Evolutionary conservation across 2,888 invertebrate species (phyloP).

Genomic region (Amphipyra tragopoginis): DNA sequence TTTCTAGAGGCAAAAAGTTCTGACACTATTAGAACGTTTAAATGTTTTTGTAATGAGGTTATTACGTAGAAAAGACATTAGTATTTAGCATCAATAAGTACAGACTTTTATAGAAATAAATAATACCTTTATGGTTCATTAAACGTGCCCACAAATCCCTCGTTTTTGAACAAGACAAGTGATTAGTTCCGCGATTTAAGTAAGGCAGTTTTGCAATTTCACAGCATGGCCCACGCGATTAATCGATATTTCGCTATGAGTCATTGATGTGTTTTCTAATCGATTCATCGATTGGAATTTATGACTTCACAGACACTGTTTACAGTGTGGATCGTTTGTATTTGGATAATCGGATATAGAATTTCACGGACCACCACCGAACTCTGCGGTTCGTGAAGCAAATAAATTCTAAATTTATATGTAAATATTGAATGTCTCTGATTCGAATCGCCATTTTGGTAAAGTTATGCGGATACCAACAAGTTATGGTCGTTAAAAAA

Average conservation of each 20-base stretch:
- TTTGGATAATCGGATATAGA: constrained; percentile 66
- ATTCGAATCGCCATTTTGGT: constrained; percentile 40
- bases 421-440: constrained; percentile 45
- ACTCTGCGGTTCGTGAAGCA: constrained; percentile 58
- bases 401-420: constrained; percentile 58
- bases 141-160: constrained; percentile 60
- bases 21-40: constrained; percentile 7
- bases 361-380: constrained; percentile 65
- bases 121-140: constrained; percentile 67
- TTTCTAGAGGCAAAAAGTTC: constrained; percentile 13
- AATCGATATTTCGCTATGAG: constrained; percentile 70
- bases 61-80: constrained; percentile 6
- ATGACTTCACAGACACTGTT: constrained; percentile 66
- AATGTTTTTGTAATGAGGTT: constrained; percentile 7
- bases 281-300: constrained; percentile 73
- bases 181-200: constrained; percentile 78
- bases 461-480: constrained; percentile 22
- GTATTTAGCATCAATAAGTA: constrained; percentile 10
- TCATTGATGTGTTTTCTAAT: constrained; percentile 73
- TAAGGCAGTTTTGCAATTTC: constrained; percentile 73
- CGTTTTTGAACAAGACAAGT: constrained; percentile 65
- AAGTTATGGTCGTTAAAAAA: constrained; percentile 15
- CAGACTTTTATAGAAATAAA: constrained; percentile 10
- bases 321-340: constrained; percentile 68
- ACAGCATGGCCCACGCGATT: constrained; percentile 73